Base-by-base conservation (phyloP, 2,888 invertebrate species). In the Idaea straminata region DNA sequence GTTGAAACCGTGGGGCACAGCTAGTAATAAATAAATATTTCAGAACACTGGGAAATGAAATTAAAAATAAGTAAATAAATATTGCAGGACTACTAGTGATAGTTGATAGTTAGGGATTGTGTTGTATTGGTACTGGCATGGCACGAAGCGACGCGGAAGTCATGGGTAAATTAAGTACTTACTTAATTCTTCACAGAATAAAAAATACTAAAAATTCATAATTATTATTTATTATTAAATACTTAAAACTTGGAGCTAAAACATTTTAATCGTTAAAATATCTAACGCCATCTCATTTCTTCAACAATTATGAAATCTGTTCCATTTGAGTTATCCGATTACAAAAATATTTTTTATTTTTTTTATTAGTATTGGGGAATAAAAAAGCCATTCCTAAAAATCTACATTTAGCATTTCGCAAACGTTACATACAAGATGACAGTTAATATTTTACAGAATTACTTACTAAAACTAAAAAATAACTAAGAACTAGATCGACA, bases 221-320 rank as follows among this genome's bases (percentile, higher is more conserved):
- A 83, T 83, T 78, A 77, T 86, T 81, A 85, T 87, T 84, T 88
- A 88, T 88, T 87, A 85, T 82, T 84, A 83, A 78, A 76, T 79
- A 85, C 84, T 88, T 91, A 89, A 89, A 91, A 87, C 86, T 83
- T 81, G 87, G 87, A 89, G 89, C 86, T 91, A 91, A 91, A 91
- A 91, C 86, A 86, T 85, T 86, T 82, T 82, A 82, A 83, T 84
- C 82, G 83, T 83, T 83, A 83, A 84, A 82, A 79, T 85, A 86
- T 85, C 84, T 88, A 88, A 85, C 81, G 77, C 83, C 82, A 77
- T 79, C 72, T 77, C 74, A 82, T 80, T 76, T 78, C 80, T 81
- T 82, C 72, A 85, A 86, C 85, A 86, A 86, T 83, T 79, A 74
- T 82, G 82, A 75, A 47, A 72, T 80, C 75, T 79, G 78, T 75